Base-by-base conservation (phyloP, 2,797 vertebrate genomes). In the Gambelia wislizenii region DNA sequence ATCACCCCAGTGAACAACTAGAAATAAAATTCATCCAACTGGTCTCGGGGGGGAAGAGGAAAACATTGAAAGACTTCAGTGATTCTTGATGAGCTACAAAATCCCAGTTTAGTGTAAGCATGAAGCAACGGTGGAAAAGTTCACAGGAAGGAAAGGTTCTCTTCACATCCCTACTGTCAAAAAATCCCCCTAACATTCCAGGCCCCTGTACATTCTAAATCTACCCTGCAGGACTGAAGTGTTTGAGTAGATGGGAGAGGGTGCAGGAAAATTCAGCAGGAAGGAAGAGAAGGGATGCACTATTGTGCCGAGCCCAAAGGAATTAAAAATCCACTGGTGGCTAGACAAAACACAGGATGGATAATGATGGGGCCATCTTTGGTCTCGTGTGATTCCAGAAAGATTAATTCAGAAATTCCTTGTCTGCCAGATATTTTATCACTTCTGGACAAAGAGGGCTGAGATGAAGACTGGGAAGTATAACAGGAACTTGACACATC, bases 11-110 rank as follows among this genome's bases (percentile, higher is more conserved):
- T 90, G 86, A 52, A 8, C 86, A 84, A 82, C 91, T 42, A 75
- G 69, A 89, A 83, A 86, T 89, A 89, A 89, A 79, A 82, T 16
- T 56, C 70, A 89, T 33, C 47, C 84, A 89, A 82, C 78, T 83
- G 70, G 56, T 47, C 78, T 36, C 47, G 61, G 69, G 72, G 91
- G 61, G 25, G 83, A 84, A 90, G 82, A 88, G 61, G 36, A 87
- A 56, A 69, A 54, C 79, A 44, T 6, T 44, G 64, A 13, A 86
- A 86, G 80, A 54, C 47, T 89, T 86, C 47, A 76, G n/a, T 47
- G 42, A 33, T 61, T 49, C 70, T 88, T 83, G 87, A 83, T 83
- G 78, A 86, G 72, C 70, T 86, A 67, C 61, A 30, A 39, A 89
- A 77, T 89, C 80, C 84, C 84, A 86, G 7, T 44, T 76, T 61